Conservation (phyloP, 1,140 invertebrate species). For the Acromyrmex echinatior region DNA sequence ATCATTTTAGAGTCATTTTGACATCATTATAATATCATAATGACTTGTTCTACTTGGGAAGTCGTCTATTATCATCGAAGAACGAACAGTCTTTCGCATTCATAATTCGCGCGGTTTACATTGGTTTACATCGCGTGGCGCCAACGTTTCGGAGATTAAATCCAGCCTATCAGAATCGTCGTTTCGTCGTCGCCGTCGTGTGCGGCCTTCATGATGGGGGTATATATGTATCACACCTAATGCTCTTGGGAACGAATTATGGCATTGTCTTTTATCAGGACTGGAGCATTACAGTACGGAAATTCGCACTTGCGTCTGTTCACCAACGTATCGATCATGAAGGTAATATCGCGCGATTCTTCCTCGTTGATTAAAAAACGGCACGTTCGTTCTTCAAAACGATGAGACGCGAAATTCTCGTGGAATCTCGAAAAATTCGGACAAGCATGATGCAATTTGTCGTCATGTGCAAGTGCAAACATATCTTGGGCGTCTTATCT, state of each 20-base stretch:
- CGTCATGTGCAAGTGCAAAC: neutral
- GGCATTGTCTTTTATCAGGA: conserved; percentile 84
- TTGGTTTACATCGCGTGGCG: neutral
- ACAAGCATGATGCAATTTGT: neutral
- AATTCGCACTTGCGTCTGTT: conserved; percentile 81
- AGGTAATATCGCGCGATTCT: conserved; percentile 77
- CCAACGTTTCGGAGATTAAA: neutral
- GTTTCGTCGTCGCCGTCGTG: no score
- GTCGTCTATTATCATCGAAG: neutral
- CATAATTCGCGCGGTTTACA: neutral
- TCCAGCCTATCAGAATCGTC: neutral
- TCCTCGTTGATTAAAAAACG: neutral
- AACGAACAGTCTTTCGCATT: neutral
- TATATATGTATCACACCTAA: conserved; percentile 66
- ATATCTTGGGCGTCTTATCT: neutral
- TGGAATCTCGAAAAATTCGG: conserved; percentile 2
- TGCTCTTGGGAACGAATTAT: conserved; percentile 79
- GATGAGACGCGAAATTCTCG: conserved; percentile 32
- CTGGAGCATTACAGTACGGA: conserved; percentile 74
- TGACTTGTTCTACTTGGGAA: no score
- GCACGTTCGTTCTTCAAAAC: neutral
- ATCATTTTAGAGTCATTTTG: no score
- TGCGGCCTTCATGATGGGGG: neutral
- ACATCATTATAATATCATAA: no score
- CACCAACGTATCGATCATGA: conserved; percentile 80